Percentiles rank a stretch among this genome's conserved stretches.
Conservation (phyloP, 2,113 vertebrate genomes). For the Syngnathoides biaculeatus region DNA sequence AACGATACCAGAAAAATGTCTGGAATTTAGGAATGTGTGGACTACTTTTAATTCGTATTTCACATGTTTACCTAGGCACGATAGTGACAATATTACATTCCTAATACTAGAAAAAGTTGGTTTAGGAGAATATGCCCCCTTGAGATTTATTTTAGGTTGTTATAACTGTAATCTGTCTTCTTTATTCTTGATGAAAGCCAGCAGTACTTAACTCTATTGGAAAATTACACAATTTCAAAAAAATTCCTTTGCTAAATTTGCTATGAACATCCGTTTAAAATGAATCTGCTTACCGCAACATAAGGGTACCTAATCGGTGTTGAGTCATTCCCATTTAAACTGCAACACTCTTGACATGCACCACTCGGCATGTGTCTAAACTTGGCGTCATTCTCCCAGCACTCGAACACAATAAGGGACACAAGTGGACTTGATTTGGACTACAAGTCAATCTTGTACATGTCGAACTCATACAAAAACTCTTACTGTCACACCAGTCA, state of each 20-base stretch:
- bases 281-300: neutral
- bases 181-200: neutral
- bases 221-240: neutral
- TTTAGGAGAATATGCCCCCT: neutral
- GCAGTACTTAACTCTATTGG: neutral
- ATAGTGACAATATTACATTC: too few relatives aligned
- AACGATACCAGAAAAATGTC: too few relatives aligned
- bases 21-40: too few relatives aligned
- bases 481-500: neutral
- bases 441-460: neutral
- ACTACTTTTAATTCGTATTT: too few relatives aligned
- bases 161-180: neutral
- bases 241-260: neutral
- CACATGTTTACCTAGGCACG: too few relatives aligned
- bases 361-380: neutral
- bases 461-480: neutral
- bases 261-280: neutral
- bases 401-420: neutral
- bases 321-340: neutral
- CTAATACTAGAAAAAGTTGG: too few relatives aligned
- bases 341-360: slow-evolving; percentile 2
- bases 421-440: neutral
- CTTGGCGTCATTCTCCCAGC: neutral
- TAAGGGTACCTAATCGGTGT: neutral
- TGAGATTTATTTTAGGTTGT: neutral